These are phyloP conservation scores for Pomacea maculata DNA, from an alignment of 1,140 invertebrate species.

Conservation along the genomic window DNA sequence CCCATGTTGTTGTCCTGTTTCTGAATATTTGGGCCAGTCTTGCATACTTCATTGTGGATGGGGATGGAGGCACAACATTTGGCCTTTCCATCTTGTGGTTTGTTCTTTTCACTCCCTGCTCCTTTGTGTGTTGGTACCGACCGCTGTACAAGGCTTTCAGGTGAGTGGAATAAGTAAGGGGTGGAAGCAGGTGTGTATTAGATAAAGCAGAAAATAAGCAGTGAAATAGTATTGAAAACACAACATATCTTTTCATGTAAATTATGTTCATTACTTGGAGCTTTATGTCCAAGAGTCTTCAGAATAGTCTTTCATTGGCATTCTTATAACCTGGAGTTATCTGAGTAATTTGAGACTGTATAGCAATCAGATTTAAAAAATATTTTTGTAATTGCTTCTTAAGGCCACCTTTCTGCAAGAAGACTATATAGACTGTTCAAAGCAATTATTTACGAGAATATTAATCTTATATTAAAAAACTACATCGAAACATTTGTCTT, in stretches of 20 bases:
- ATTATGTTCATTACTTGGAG: no score
- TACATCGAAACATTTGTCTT: conserved; percentile 25
- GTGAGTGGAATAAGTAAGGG: conserved; percentile 63
- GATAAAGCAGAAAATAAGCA: no score
- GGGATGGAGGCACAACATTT: conserved; percentile 78
- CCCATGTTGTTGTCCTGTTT: conserved; percentile 85
- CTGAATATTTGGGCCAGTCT: conserved; percentile 85
- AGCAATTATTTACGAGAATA: no score
- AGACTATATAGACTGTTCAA: no score
- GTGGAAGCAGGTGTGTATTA: no score
- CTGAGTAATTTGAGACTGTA: conserved; percentile 1
- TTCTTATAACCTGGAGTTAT: not conserved
- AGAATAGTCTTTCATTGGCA: not conserved
- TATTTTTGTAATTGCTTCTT: no score
- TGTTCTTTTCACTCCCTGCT: conserved; percentile 92
- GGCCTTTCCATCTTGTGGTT: conserved; percentile 90
- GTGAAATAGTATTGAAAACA: no score
- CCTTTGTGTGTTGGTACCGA: conserved; percentile 97
- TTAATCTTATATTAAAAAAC: no score
- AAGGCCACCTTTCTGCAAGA: no score
- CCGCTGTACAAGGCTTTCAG: conserved; percentile 87
- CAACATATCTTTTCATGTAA: no score
- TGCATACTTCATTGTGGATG: conserved; percentile 58
- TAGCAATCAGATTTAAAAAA: conserved; percentile 4
- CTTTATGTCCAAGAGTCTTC: not conserved